A percentile compares a stretch with the other conserved stretches of the same genome.
phyloP scores from a whole-genome alignment of 2,113 vertebrate genomes.

The Natator depressus region DNA sequence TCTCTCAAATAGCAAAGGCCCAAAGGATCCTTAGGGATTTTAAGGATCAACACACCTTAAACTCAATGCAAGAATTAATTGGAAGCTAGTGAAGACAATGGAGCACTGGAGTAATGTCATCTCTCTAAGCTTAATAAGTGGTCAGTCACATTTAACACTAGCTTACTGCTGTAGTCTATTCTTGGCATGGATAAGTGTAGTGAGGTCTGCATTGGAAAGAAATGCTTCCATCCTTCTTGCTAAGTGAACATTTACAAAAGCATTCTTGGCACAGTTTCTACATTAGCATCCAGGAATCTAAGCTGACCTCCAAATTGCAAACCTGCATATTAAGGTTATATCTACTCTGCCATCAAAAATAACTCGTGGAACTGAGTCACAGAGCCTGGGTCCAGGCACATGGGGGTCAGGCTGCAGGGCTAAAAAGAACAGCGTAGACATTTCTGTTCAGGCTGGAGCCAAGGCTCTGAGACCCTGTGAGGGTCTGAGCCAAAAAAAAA shows the following conservation, averaged over 20 bases:
- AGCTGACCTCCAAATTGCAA: neutral
- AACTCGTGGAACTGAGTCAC: neutral
- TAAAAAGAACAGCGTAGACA: neutral
- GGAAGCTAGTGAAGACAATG: neutral
- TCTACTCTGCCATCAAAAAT: neutral
- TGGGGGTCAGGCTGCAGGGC: neutral
- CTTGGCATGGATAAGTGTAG: neutral
- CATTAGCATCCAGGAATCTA: neutral
- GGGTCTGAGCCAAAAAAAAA: too few relatives aligned
- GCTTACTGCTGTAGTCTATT: neutral
- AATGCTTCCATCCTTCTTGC: neutral
- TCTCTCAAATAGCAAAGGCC: rapidly evolving
- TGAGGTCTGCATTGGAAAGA: neutral
- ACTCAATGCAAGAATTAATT: neutral
- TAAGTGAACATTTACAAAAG: neutral
- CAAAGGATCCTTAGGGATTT: neutral
- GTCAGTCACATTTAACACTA: neutral
- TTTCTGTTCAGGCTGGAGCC: neutral
- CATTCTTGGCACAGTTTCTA: neutral
- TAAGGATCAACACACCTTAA: neutral
- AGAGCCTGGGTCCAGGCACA: neutral
- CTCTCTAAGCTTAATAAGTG: neutral
- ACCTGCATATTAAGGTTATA: neutral
- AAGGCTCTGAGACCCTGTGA: neutral
- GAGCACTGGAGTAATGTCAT: neutral